Percentiles rank a stretch among this genome's conserved stretches.
These are phyloP conservation scores for Nasonia oneida DNA, from an alignment of 2,888 invertebrate genomes.

Conservation along the genomic window DNA sequence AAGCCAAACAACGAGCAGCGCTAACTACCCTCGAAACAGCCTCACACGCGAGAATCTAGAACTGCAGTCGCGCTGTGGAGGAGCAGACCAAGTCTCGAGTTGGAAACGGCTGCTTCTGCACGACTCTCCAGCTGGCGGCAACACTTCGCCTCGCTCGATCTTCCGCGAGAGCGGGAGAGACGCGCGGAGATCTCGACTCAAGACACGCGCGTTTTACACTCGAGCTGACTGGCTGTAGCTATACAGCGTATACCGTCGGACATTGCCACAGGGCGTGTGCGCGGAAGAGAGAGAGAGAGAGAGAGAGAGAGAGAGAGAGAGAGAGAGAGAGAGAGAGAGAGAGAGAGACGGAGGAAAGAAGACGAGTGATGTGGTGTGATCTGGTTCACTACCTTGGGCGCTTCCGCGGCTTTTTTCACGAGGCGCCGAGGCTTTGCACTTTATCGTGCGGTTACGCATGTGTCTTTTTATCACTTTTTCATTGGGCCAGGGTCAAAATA, in stretches of 20 bases:
- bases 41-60: background rate
- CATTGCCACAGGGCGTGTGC: background rate
- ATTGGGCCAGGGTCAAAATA: too few relatives aligned
- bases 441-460: too few relatives aligned
- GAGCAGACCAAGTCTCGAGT: background rate
- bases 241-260: background rate
- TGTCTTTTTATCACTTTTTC: too few relatives aligned
- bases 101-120: background rate
- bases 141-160: background rate
- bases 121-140: slow-evolving; percentile 14
- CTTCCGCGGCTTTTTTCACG: background rate
- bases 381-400: slow-evolving; percentile 2
- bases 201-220: slow-evolving; percentile 6
- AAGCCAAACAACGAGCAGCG: background rate
- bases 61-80: background rate
- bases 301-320: background rate
- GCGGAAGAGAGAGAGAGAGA: background rate
- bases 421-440: background rate
- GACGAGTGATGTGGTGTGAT: slow-evolving; percentile 7
- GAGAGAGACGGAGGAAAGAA: background rate
- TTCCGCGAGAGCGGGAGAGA: background rate
- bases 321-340: background rate
- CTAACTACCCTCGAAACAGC: background rate
- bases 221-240: background rate
- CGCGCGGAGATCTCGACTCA: background rate